A percentile compares a stretch with the other conserved stretches of the same genome.
phyloP scores from a whole-genome alignment of 2,888 invertebrate species.

The Gymnoscelis rufifasciata region DNA sequence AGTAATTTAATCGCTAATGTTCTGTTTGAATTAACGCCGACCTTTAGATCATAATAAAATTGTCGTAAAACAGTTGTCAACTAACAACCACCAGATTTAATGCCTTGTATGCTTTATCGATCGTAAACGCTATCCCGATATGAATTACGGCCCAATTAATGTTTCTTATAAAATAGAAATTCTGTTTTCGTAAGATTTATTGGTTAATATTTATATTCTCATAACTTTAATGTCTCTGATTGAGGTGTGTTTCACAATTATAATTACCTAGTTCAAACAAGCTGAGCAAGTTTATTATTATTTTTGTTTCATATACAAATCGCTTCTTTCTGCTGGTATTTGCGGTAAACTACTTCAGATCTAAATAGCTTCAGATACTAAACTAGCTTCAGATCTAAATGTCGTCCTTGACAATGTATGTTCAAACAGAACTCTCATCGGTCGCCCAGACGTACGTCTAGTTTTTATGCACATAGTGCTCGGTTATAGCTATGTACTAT shows the following conservation, averaged over 20 bases:
- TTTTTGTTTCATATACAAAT: no score
- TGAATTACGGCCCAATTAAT: constrained; percentile 32
- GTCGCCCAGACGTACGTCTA: no score
- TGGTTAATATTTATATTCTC: constrained; percentile 29
- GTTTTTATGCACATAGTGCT: no score
- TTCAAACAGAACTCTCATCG: no score
- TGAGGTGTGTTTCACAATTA: constrained; percentile 22
- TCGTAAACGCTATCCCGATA: constrained; percentile 29
- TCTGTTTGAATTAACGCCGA: constrained; percentile 22
- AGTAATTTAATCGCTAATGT: constrained; percentile 15
- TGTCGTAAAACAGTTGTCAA: constrained; percentile 32
- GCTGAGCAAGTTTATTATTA: constrained; percentile 18
- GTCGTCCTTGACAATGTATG: no score
- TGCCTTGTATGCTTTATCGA: constrained; percentile 30
- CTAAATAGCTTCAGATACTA: no score
- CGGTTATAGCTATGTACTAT: no score
- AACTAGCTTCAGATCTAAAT: no score
- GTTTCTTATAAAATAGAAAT: constrained; percentile 25
- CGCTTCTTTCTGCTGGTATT: no score
- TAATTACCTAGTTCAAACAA: constrained; percentile 17
- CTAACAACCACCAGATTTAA: constrained; percentile 26
- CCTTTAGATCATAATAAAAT: constrained; percentile 32
- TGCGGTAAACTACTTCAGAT: no score
- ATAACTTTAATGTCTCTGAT: constrained; percentile 25
- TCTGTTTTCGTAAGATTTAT: constrained; percentile 29